Evolutionary conservation across 2,797 vertebrate species (phyloP).

Genomic region (Schizothorax lantsangensis): DNA sequence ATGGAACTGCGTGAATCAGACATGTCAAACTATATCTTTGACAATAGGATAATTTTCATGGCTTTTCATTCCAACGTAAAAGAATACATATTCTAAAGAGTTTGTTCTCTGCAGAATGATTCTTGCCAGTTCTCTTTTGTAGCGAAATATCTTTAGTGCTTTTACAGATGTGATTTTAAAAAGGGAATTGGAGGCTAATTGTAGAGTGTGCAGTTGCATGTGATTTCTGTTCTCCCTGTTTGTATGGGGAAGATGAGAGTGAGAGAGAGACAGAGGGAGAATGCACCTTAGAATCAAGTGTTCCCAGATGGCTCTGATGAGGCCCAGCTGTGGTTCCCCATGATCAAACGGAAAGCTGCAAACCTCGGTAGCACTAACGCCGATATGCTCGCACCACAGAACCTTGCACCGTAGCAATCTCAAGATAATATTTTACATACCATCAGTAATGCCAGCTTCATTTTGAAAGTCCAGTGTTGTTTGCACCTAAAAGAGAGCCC

Average conservation of each 20-base stretch:
- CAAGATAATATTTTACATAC: slow-evolving; percentile 68
- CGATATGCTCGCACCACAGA: slow-evolving; percentile 62
- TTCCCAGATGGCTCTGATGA: slow-evolving; percentile 82
- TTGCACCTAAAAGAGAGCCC: slow-evolving; percentile 37
- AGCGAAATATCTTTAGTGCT: slow-evolving; percentile 42
- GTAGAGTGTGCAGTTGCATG: slow-evolving; percentile 65
- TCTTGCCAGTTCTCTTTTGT: slow-evolving; percentile 51
- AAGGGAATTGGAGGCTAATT: slow-evolving; percentile 76
- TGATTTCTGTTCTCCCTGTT: slow-evolving; percentile 77
- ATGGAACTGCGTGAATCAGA: slow-evolving; percentile 35
- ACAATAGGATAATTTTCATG: slow-evolving; percentile 32
- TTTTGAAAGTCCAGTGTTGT: slow-evolving; percentile 48
- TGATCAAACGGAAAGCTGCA: slow-evolving; percentile 62
- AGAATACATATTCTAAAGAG: slow-evolving; percentile 42
- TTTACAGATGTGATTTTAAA: slow-evolving; percentile 72
- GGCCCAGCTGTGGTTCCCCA: slow-evolving; percentile 75
- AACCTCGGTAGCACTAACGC: slow-evolving; percentile 56
- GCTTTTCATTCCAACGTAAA: slow-evolving; percentile 36
- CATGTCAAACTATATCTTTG: slow-evolving; percentile 37
- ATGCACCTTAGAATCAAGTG: slow-evolving; percentile 79
- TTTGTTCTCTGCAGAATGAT: slow-evolving; percentile 22
- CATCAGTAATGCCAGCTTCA: slow-evolving; percentile 61
- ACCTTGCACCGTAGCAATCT: slow-evolving; percentile 71
- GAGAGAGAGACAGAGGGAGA: slow-evolving; percentile 38
- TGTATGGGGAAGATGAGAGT: slow-evolving; percentile 66